A percentile compares a stretch with the other conserved stretches of the same genome.
These are phyloP conservation scores for Acipenser oxyrinchus DNA, from an alignment of 2,797 vertebrate genomes.

Conservation along the genomic window DNA sequence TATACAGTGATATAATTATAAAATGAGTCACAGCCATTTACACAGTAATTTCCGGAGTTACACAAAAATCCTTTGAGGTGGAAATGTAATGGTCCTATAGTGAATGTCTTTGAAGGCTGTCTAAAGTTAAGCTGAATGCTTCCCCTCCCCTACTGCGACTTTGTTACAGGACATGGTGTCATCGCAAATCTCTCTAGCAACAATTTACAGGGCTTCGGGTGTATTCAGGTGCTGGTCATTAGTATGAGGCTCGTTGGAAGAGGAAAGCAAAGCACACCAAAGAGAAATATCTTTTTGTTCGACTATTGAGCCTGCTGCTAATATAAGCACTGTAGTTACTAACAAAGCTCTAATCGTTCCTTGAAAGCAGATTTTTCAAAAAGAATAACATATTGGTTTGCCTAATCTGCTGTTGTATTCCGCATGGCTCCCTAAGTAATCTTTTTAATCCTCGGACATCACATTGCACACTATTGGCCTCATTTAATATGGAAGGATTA, in stretches of 20 bases:
- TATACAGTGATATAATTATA: neutral
- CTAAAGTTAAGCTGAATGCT: too few relatives aligned
- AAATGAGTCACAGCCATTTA: neutral
- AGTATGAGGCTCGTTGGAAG: neutral
- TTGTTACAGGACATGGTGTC: too few relatives aligned
- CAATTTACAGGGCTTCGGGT: too few relatives aligned
- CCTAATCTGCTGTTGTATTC: slow-evolving; percentile 22
- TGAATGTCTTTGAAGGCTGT: neutral
- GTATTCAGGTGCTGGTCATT: neutral
- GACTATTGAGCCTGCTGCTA: neutral
- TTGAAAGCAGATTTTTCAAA: slow-evolving; percentile 19
- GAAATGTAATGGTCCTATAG: neutral
- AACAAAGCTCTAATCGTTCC: slow-evolving; percentile 11
- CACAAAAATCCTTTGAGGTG: neutral
- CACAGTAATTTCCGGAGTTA: neutral
- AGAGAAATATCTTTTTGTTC: neutral
- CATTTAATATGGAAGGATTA: slow-evolving; percentile 57
- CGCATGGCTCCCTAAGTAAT: slow-evolving; percentile 7
- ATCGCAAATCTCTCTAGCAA: too few relatives aligned
- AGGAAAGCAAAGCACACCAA: neutral
- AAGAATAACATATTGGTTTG: slow-evolving; percentile 21
- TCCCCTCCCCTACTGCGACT: too few relatives aligned
- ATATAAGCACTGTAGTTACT: slow-evolving; percentile 9
- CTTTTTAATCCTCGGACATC: slow-evolving; percentile 64
- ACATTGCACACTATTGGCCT: slow-evolving; percentile 60